These are phyloP conservation scores for Melanostigma gelatinosum DNA, from an alignment of 2,113 vertebrate genomes.

Conservation along the genomic window DNA sequence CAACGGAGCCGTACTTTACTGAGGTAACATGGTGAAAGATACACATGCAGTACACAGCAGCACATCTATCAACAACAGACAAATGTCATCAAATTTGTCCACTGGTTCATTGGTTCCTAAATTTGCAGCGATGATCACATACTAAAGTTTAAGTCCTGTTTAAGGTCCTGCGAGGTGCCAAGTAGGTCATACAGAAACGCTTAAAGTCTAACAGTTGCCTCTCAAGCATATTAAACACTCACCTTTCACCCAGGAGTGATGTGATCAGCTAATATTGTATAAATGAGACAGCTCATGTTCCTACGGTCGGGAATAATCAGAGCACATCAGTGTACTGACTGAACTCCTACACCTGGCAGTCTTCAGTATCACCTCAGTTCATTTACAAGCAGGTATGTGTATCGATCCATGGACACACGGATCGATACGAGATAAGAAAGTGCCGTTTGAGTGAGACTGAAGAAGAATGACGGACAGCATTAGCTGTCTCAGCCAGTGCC, in stretches of 20 bases:
- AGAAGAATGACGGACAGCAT: not conserved
- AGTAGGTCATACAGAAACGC: not conserved
- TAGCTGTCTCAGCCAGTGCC: not conserved
- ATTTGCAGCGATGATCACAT: slow-evolving; percentile 27
- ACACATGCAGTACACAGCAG: not conserved
- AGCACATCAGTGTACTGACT: not conserved
- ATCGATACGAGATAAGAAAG: not conserved
- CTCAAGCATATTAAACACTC: slow-evolving; percentile 19
- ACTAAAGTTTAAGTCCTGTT: slow-evolving; percentile 28
- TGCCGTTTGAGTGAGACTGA: not conserved
- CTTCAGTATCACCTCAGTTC: not conserved
- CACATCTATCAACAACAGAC: slow-evolving; percentile 16
- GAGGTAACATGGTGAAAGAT: not conserved
- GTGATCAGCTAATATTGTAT: not conserved
- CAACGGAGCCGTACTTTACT: not conserved
- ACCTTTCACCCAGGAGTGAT: not conserved
- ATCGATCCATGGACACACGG: not conserved
- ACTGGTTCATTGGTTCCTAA: slow-evolving; percentile 33
- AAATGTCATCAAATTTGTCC: slow-evolving; percentile 21
- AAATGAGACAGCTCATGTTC: not conserved
- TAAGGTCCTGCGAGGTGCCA: not conserved
- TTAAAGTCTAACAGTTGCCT: slow-evolving; percentile 4
- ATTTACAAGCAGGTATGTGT: not conserved
- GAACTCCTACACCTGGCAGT: not conserved
- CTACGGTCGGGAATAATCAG: no score